Percentiles rank a stretch among this genome's conserved stretches.
Conservation (phyloP, 2,888 invertebrate genomes). For the Eupeodes luniger region DNA sequence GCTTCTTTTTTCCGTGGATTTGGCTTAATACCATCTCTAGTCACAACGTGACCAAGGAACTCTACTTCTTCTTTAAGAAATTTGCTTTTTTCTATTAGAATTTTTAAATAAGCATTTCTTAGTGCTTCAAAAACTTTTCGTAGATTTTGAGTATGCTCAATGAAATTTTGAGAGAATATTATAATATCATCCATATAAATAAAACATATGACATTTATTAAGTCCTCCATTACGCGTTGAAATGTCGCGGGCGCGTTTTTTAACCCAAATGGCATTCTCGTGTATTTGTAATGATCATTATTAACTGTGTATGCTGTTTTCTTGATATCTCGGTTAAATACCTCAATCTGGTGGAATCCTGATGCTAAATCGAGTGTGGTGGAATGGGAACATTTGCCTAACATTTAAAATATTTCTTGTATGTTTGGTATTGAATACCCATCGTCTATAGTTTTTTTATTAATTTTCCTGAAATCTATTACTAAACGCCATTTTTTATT, state of each 20-base stretch:
- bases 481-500: neutral
- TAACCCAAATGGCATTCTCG: neutral
- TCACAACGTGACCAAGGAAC: neutral
- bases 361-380: neutral
- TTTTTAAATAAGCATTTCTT: neutral
- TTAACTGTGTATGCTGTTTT: neutral
- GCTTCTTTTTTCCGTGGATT: neutral
- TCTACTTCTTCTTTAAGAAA: neutral
- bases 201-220: neutral
- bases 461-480: neutral
- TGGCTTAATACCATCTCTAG: neutral
- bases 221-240: neutral
- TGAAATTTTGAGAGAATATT: neutral
- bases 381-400: neutral
- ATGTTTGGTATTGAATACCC: neutral
- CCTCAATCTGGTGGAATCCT: neutral
- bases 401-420: neutral
- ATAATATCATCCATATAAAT: conserved; percentile 5
- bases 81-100: neutral
- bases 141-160: neutral
- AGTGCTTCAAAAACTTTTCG: neutral
- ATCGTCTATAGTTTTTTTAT: conserved; percentile 5
- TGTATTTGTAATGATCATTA: neutral
- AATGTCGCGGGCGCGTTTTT: neutral
- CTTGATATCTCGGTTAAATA: neutral